Evolutionary conservation across 2,888 invertebrate genomes (phyloP).

Genomic region (Kuschelorhynchus macadamiae): DNA sequence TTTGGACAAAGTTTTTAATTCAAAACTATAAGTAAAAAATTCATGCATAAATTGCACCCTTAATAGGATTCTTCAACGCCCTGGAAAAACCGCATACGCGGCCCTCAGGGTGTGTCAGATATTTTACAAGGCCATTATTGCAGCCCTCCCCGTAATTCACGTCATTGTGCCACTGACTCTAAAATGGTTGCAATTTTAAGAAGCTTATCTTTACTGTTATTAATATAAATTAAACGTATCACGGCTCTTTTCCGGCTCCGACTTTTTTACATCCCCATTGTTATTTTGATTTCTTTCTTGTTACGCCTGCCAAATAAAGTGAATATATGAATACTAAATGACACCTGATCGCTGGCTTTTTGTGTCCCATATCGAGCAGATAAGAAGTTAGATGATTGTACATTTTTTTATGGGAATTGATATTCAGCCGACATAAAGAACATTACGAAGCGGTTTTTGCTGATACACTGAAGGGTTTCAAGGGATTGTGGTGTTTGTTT

Average conservation of each 20-base stretch:
- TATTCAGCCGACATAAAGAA: conserved; percentile 24
- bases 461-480: not conserved
- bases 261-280: conserved; percentile 51
- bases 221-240: conserved; percentile 59
- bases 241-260: conserved; percentile 47
- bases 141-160: conserved; percentile 54
- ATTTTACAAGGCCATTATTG: conserved; percentile 52
- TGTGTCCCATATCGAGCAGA: conserved; percentile 38
- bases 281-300: conserved; percentile 57
- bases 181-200: conserved; percentile 58
- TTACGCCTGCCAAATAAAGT: conserved; percentile 54
- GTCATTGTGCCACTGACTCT: conserved; percentile 54
- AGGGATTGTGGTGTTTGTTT: too few relatives aligned
- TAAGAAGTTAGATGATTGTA: conserved; percentile 45
- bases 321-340: conserved; percentile 59
- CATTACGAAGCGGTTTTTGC: conserved; percentile 16
- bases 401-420: conserved; percentile 42
- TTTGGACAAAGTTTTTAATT: too few relatives aligned
- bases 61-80: too few relatives aligned
- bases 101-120: conserved; percentile 53
- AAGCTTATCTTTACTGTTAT: conserved; percentile 60
- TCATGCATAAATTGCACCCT: too few relatives aligned
- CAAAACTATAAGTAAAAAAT: too few relatives aligned
- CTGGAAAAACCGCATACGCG: conserved; percentile 39
- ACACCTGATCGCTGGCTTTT: conserved; percentile 53